Evolutionary conservation across 2,797 vertebrate species (phyloP).

Genomic region (Anabacerthia variegaticeps): DNA sequence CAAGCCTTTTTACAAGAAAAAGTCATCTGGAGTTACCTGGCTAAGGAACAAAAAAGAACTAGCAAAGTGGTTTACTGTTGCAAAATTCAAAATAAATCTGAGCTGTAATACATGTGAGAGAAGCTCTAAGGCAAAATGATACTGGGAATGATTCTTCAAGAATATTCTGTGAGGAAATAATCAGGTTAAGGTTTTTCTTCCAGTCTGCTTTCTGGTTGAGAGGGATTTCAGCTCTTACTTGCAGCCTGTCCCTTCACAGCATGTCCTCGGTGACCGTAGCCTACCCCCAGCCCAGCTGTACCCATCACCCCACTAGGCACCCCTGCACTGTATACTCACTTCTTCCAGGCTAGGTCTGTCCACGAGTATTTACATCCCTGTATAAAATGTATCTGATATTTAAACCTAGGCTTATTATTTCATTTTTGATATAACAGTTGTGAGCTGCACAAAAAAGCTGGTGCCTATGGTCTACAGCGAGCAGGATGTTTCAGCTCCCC

Average conservation of each 20-base stretch:
- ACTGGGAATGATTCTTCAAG: not conserved
- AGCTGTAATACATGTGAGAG: not conserved
- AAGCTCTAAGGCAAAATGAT: not conserved
- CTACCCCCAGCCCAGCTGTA: not conserved
- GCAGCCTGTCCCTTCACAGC: not conserved
- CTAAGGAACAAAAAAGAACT: not conserved
- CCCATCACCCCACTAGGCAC: fast-evolving
- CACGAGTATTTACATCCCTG: fast-evolving
- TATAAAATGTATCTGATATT: not conserved
- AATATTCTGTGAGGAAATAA: not conserved
- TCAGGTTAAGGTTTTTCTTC: not conserved
- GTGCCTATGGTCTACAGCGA: not conserved
- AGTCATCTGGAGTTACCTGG: not conserved
- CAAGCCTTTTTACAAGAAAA: not conserved
- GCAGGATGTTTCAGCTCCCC: not conserved
- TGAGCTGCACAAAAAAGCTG: not conserved
- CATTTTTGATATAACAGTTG: not conserved
- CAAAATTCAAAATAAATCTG: conserved; percentile 1
- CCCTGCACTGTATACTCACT: fast-evolving
- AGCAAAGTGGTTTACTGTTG: not conserved
- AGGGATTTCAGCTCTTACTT: not conserved
- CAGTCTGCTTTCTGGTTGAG: not conserved
- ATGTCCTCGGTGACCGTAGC: not conserved
- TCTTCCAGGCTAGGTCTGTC: not conserved
- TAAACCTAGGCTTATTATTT: not conserved